Evolutionary conservation across 2,888 invertebrate species (phyloP).

Genomic region (Penaeus monodon): DNA sequence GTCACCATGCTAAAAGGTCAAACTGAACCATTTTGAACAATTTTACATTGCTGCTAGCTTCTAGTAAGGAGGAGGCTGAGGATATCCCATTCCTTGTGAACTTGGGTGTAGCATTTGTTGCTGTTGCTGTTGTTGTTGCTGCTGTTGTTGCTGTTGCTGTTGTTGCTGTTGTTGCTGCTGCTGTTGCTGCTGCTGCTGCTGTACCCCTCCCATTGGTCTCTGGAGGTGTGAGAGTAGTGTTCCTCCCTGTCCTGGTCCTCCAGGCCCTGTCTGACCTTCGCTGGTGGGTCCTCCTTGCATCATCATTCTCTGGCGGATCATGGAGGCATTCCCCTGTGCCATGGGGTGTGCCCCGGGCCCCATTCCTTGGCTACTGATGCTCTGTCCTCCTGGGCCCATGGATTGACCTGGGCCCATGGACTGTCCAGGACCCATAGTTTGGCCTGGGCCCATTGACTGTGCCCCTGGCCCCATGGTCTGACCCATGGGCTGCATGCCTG

Average conservation of each 20-base stretch:
- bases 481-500: slow-evolving; percentile 54
- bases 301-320: slow-evolving; percentile 63
- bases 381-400: slow-evolving; percentile 44
- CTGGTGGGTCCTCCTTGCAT: slow-evolving; percentile 34
- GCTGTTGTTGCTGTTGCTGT: slow-evolving; percentile 74
- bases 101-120: slow-evolving; percentile 69
- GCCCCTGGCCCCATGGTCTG: slow-evolving; percentile 42
- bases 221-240: slow-evolving; percentile 66
- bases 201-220: slow-evolving; percentile 70
- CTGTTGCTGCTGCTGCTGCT: slow-evolving; percentile 72
- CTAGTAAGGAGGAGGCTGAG: slow-evolving; percentile 74
- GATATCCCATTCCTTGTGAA: slow-evolving; percentile 71
- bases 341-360: slow-evolving; percentile 33
- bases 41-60: slow-evolving; percentile 66
- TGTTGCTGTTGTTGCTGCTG: slow-evolving; percentile 73
- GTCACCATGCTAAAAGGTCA: neutral
- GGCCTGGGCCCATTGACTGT: slow-evolving; percentile 51
- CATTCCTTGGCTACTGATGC: slow-evolving; percentile 46
- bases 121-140: slow-evolving; percentile 74
- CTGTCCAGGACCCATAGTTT: slow-evolving; percentile 40
- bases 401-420: slow-evolving; percentile 38
- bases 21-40: neutral
- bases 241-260: slow-evolving; percentile 45
- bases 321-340: slow-evolving; percentile 18
- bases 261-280: slow-evolving; percentile 44